Evolutionary conservation across 23 tunicate species (phyloP).

Genomic region (Diplosoma virens): DNA sequence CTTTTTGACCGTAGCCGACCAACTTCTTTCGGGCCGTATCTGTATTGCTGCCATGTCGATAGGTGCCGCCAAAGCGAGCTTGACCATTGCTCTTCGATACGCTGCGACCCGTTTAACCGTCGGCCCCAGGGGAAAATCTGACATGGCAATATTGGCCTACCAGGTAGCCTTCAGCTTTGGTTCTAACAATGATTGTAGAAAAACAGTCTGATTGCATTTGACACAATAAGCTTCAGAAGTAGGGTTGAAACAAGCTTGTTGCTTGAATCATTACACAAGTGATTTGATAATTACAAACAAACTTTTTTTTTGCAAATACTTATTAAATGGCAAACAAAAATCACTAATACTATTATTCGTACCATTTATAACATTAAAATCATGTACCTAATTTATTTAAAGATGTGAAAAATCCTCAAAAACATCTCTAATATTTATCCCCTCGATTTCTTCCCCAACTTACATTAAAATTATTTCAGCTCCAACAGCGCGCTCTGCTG

Average conservation of each 20-base stretch:
- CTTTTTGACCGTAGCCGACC: slow-evolving; percentile 92
- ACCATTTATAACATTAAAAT: too few species aligned
- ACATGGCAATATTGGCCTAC: slow-evolving; percentile 86
- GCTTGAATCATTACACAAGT: too few species aligned
- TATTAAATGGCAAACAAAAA: too few species aligned
- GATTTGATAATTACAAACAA: too few species aligned
- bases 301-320: too few species aligned
- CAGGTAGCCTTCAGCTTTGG: slow-evolving; percentile 40
- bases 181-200: neutral
- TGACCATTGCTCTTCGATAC: slow-evolving; percentile 83
- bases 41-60: slow-evolving; percentile 96
- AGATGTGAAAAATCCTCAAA: too few species aligned
- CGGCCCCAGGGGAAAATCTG: slow-evolving; percentile 90
- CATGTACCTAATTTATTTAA: too few species aligned
- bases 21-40: slow-evolving; percentile 88
- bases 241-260: too few species aligned
- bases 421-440: too few species aligned
- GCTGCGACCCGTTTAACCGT: slow-evolving; percentile 93
- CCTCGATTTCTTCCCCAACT: too few species aligned
- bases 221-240: neutral
- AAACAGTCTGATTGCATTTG: neutral
- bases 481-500: slow-evolving; percentile 84
- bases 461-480: too few species aligned
- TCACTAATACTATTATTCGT: too few species aligned
- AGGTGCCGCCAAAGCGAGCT: slow-evolving; percentile 88